phyloP scores from a whole-genome alignment of 2,113 vertebrate genomes.

The Illadopsis cleaveri region DNA sequence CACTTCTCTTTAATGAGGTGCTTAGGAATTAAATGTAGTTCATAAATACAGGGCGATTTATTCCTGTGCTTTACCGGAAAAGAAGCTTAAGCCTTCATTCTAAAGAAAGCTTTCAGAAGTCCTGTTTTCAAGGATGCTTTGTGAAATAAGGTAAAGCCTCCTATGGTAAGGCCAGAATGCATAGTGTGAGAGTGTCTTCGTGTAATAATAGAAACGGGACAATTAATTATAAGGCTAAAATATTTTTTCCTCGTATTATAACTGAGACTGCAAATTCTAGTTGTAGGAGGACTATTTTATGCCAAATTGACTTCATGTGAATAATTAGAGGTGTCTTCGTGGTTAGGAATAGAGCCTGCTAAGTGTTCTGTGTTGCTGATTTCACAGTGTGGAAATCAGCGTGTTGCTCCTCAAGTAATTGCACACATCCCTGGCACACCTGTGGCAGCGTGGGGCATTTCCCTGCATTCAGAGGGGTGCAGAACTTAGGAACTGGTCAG shows the following conservation, averaged over 20 bases:
- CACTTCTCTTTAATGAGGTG: slow-evolving; percentile 50
- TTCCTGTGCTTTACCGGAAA: slow-evolving; percentile 12
- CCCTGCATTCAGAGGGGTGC: background rate
- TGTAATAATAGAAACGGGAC: background rate
- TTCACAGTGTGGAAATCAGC: background rate
- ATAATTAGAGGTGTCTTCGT: background rate
- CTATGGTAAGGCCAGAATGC: background rate
- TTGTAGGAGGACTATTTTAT: background rate
- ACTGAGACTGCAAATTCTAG: background rate
- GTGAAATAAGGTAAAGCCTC: background rate
- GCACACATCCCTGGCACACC: background rate
- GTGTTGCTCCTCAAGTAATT: background rate
- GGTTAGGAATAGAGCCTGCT: background rate
- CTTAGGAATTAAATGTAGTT: slow-evolving; percentile 55
- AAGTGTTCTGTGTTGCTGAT: background rate
- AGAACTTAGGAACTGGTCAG: background rate
- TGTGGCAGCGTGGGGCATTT: background rate
- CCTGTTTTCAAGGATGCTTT: background rate
- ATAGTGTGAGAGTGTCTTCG: background rate
- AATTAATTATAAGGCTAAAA: slow-evolving; percentile 4
- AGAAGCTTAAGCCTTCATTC: slow-evolving; percentile 13
- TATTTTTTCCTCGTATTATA: slow-evolving; percentile 4
- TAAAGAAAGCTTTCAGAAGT: slow-evolving; percentile 15
- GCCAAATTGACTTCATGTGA: background rate
- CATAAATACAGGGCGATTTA: slow-evolving; percentile 60